Evolutionary conservation across 1,140 invertebrate genomes (phyloP).

Genomic region (Drosophila lacertosa): DNA sequence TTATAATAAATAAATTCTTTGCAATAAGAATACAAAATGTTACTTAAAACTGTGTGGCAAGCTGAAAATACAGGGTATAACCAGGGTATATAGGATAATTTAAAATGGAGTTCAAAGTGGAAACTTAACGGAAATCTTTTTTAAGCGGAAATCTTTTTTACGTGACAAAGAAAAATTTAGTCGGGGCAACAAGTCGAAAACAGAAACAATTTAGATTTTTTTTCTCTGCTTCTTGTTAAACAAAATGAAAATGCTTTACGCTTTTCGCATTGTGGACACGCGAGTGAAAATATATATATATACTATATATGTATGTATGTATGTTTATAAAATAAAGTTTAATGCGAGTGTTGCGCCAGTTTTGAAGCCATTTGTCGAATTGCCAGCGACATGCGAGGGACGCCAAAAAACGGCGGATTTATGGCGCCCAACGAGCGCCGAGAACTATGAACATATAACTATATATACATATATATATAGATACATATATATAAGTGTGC

Average conservation of each 20-base stretch:
- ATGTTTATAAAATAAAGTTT: conserved; percentile 41
- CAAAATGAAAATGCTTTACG: conserved; percentile 32
- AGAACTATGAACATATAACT: conserved; percentile 7
- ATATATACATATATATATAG: not conserved
- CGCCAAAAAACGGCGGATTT: conserved; percentile 37
- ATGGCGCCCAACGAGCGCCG: conserved; percentile 32
- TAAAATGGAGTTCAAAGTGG: not conserved
- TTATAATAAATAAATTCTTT: no score
- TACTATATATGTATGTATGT: no score
- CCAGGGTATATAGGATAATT: no score
- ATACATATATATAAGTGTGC: not conserved
- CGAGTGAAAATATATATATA: no score
- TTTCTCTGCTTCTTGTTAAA: no score
- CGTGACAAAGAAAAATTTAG: not conserved
- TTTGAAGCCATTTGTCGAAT: conserved; percentile 49
- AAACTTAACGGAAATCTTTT: not conserved
- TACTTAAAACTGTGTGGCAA: no score
- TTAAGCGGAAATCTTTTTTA: not conserved
- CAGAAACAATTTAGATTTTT: no score
- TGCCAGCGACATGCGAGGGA: conserved; percentile 36
- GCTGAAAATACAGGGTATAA: no score
- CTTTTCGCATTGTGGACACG: conserved; percentile 32
- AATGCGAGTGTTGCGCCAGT: conserved; percentile 50
- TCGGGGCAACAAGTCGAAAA: conserved; percentile 26
- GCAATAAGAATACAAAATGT: no score